Base-by-base conservation (phyloP, 1,140 invertebrate species). In the Aphelinus certus region DNA sequence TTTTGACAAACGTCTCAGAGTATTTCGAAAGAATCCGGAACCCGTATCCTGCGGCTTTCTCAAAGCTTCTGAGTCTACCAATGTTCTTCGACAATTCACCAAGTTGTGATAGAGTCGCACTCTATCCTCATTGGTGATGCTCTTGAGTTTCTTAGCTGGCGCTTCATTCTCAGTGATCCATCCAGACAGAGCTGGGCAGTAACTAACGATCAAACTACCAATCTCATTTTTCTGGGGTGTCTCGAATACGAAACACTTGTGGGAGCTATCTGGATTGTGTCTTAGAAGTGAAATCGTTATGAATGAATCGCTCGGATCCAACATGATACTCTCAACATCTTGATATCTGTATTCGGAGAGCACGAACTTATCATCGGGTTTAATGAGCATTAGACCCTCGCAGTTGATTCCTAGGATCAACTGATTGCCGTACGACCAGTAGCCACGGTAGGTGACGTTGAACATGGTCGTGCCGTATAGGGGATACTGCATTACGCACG, bases 401-500 rank as follows among this genome's bases (percentile, higher is more conserved):
- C 93, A 92, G 81, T 96, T 97, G n/a, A 98, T 92, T 26, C 96
- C 97, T 9, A 98, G 88, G 9, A 96, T 91, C 82, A 87, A 46
- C 43, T 87, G 84, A 77, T 88, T 89, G 79, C 93, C 95, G 83
- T 97, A 97, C 5, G 94, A 95, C 95, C 96, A 96, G 83, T 96
- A 95, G 2, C 95, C 95, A 77, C 96, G 92, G 84, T 98, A 98
- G 1, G 93, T 94, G 48, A 98, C 97, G 53, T 93, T 93, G 86
- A 96, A 98, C 88, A 98, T 93, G 0, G 96, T 97, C 65, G 96
- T 97, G 2, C 97, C 97, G 83, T 98, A 98, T 1, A 98, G 89
- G 0, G 97, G 96, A 86, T 97, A 98, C 86, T 98, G 97, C 95
- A 98, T 98, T 1, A 98, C 97, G 82, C 96, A 97, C 1, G 96